phyloP scores from a whole-genome alignment of 2,113 vertebrate species.

The Puma concolor region DNA sequence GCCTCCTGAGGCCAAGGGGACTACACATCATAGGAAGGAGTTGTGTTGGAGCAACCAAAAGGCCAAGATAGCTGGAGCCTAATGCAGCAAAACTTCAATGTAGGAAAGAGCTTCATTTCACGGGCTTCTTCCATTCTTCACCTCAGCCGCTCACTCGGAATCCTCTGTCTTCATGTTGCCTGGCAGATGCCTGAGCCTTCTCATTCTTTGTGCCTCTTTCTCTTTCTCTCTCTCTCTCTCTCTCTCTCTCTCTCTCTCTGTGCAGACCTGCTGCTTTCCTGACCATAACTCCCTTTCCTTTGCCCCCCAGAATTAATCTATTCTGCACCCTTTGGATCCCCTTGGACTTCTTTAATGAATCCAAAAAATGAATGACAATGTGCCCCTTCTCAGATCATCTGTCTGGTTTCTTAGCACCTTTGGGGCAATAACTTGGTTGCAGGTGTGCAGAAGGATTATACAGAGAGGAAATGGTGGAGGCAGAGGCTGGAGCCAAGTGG shows the following conservation, averaged over 20 bases:
- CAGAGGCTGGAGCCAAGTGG: neutral
- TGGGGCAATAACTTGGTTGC: neutral
- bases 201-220: neutral
- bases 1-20: neutral
- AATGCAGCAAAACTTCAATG: neutral
- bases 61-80: neutral
- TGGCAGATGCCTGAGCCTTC: neutral
- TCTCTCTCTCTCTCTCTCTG: no score
- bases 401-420: neutral
- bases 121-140: neutral
- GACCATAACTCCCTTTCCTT: neutral
- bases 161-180: neutral
- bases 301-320: neutral
- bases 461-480: neutral
- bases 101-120: neutral
- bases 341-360: neutral
- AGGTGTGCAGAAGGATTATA: slow-evolving; percentile 27
- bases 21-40: neutral
- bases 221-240: neutral
- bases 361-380: neutral
- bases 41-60: neutral
- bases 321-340: neutral
- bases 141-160: neutral
- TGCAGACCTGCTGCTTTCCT: neutral
- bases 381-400: neutral